Base-by-base conservation (phyloP, 2,113 vertebrate species). In the Pristiophorus japonicus region DNA sequence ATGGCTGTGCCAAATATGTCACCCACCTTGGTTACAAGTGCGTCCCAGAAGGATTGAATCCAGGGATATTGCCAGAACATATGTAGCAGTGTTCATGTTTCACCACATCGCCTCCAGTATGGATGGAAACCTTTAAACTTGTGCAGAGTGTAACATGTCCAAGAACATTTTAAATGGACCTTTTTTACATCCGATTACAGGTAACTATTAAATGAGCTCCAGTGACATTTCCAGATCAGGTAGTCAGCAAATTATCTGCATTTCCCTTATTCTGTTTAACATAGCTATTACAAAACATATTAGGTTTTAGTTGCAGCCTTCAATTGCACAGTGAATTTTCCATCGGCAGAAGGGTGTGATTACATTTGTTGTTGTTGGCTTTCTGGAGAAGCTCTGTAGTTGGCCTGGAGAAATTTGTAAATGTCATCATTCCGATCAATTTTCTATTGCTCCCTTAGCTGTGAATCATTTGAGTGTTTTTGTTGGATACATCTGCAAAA, bases 391-490 rank as follows among this genome's bases (percentile, higher is more conserved):
- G 27, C 27, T 90, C 27, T 90, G 51, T 27, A 34, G 87, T 59
- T 1, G 30, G 87, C 87, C 27, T 55, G 27, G 12, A 55, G 87
- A 90, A 90, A 90, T 90, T 90, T 90, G 87, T 90, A 90, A 90
- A 90, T 90, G 87, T 34, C 87, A 90, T 90, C 27, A 4, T 59
- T 90, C 51, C 87, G 55, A 90, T 90, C 87, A 90, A 90, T 90
- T 90, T 90, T 51, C 51, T 59, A 59, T 90, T 59, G 51, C 87
- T 90, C 87, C 51, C 87, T 90, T 90, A 90, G 87, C 87, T 90
- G 55, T 59, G 51, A 90, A 59, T 45, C 42, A 84, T 84, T 84
- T 84, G n/a, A 84, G 4, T 59, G 27, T 90, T 90, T 90, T 90
- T 90, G 27, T 90, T 90, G 87, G 87, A 59, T 34, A 55, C 59